Conservation (phyloP, 2,888 invertebrate species). For the Synergus itoensis region DNA sequence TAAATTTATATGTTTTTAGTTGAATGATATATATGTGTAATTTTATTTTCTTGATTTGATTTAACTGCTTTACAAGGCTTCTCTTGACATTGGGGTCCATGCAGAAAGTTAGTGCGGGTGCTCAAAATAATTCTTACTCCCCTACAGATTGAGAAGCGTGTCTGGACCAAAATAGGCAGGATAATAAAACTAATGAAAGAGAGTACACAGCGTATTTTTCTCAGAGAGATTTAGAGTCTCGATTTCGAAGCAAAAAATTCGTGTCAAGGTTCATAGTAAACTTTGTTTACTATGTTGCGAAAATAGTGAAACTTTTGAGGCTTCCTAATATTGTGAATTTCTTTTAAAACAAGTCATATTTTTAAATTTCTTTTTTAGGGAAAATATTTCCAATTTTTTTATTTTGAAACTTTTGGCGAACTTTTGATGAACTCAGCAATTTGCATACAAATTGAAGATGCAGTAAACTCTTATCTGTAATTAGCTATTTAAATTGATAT, state of each 20-base stretch:
- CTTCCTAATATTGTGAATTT: no score
- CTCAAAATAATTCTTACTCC: slow-evolving; percentile 69
- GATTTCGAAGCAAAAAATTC: neutral
- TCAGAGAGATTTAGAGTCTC: neutral
- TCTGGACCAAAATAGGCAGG: slow-evolving; percentile 66
- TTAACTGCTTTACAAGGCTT: neutral
- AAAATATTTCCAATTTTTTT: neutral
- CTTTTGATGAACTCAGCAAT: no score
- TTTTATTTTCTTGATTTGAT: neutral
- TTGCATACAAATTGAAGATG: no score
- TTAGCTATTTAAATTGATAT: no score
- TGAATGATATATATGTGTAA: no score
- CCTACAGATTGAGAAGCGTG: slow-evolving; percentile 62
- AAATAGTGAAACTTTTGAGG: neutral
- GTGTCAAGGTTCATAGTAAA: neutral
- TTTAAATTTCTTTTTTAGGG: neutral
- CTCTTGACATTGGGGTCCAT: neutral
- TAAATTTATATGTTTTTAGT: no score
- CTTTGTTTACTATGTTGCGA: neutral
- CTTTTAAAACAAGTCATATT: neutral
- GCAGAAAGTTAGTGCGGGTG: slow-evolving; percentile 45
- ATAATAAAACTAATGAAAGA: slow-evolving; percentile 35
- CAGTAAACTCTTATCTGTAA: no score
- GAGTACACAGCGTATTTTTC: neutral
- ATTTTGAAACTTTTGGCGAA: no score